Conservation (phyloP, 2,797 vertebrate genomes). For the Pangasius mekongensis region DNA sequence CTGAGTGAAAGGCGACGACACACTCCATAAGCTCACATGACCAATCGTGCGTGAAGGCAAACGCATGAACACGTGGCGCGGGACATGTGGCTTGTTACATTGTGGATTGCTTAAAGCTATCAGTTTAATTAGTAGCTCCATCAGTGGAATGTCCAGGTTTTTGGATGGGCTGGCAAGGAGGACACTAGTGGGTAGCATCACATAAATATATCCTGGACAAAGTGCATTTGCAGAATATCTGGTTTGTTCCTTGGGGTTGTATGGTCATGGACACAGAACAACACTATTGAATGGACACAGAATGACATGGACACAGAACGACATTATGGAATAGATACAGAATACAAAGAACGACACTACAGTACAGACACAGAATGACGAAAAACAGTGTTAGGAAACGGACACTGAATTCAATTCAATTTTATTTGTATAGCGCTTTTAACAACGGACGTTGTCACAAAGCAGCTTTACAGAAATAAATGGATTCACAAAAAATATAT, state of each 20-base stretch:
- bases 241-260: not conserved
- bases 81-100: not conserved
- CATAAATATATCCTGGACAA: not conserved
- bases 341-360: no score
- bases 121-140: not conserved
- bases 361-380: no score
- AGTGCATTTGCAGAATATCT: not conserved
- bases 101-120: not conserved
- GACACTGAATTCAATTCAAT: not conserved
- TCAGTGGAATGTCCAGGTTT: not conserved
- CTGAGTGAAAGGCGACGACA: not conserved
- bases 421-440: no score
- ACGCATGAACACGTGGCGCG: not conserved
- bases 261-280: not conserved
- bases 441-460: no score
- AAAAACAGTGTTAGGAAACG: no score
- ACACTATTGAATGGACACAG: not conserved
- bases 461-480: no score
- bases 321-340: no score
- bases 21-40: not conserved
- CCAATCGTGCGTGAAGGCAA: not conserved
- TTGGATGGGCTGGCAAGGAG: not conserved
- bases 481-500: no score
- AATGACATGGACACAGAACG: not conserved
- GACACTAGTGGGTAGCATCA: not conserved